phyloP scores from a whole-genome alignment of 2,113 vertebrate genomes.

The Lycaon pictus region DNA sequence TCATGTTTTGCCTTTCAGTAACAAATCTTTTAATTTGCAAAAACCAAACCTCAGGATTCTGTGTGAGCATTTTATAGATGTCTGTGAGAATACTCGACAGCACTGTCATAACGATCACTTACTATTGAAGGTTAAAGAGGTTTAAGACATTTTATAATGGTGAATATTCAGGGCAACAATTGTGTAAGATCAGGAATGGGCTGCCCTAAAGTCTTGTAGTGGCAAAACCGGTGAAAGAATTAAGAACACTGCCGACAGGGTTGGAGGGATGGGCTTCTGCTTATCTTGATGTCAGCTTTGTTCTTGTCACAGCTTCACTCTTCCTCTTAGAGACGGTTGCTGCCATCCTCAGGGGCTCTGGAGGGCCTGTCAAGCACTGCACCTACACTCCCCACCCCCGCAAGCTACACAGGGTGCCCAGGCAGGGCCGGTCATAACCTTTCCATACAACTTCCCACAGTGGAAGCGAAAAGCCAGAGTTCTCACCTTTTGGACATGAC shows the following conservation, averaged over 20 bases:
- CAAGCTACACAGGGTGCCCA: neutral
- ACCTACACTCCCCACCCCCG: accelerated
- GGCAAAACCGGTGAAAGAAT: neutral
- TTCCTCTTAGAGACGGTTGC: neutral
- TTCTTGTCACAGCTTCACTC: neutral
- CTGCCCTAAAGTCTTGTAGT: neutral
- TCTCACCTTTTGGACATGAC: neutral
- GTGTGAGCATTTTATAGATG: neutral
- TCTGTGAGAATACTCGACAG: neutral
- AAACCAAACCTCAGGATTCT: neutral
- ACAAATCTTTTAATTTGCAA: neutral
- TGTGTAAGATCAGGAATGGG: neutral
- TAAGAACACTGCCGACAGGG: neutral
- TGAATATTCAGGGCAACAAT: neutral
- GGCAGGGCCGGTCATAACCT: neutral
- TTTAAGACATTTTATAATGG: neutral
- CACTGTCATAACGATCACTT: neutral
- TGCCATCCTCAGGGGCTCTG: neutral
- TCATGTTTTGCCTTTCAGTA: neutral
- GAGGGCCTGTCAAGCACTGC: neutral
- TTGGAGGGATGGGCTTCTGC: neutral
- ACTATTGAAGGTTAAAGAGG: neutral
- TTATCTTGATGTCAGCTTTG: neutral
- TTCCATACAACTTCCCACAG: neutral
- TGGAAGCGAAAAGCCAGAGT: neutral